These are phyloP conservation scores for Heliconius aoede DNA, from an alignment of 2,888 invertebrate genomes.

Conservation along the genomic window DNA sequence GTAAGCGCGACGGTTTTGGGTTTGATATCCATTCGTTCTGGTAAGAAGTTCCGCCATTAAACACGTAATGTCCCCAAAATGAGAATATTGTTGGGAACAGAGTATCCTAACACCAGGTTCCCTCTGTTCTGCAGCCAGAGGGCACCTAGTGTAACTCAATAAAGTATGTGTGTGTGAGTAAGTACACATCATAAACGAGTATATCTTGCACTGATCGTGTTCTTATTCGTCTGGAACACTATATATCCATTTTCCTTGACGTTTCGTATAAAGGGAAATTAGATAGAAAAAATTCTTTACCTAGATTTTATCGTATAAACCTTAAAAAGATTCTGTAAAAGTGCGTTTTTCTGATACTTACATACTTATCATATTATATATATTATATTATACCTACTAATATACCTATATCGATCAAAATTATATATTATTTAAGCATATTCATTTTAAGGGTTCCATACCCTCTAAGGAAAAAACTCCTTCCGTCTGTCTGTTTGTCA, in stretches of 20 bases:
- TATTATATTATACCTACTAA: no score
- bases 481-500: no score
- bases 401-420: no score
- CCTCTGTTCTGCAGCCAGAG: background rate
- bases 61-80: background rate
- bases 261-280: conserved; percentile 6
- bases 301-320: background rate
- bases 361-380: no score
- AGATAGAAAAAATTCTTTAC: conserved; percentile 1
- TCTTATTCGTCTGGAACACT: background rate
- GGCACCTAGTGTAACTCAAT: background rate
- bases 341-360: no score
- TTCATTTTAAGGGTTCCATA: no score
- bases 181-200: background rate
- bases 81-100: background rate
- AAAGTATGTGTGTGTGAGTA: background rate
- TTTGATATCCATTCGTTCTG: no score
- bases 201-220: background rate
- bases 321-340: background rate
- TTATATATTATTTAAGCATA: no score
- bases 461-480: no score
- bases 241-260: conserved; percentile 9
- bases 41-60: background rate
- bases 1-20: no score
- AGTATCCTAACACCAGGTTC: background rate